phyloP scores from a whole-genome alignment of 2,797 vertebrate genomes.

The Sandelia bainsii region DNA sequence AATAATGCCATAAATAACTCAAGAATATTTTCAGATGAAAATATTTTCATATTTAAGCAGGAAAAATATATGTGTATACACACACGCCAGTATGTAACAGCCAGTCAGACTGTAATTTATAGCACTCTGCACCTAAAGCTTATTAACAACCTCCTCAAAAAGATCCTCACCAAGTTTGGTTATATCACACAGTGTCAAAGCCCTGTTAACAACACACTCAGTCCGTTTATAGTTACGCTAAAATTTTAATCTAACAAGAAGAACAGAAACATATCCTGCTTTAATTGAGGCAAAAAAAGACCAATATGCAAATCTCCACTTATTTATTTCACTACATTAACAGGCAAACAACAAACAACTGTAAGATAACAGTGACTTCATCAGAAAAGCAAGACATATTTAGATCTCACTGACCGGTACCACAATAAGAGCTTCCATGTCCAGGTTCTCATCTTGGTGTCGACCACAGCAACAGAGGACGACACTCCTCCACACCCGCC shows the following conservation, averaged over 20 bases:
- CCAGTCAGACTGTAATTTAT: background rate
- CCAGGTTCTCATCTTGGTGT: slow-evolving; percentile 48
- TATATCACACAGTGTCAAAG: slow-evolving; percentile 4
- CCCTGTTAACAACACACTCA: background rate
- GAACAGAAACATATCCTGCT: background rate
- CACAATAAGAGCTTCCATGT: slow-evolving; percentile 70
- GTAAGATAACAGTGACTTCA: background rate
- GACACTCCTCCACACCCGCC: slow-evolving; percentile 38
- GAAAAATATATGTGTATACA: too few relatives aligned
- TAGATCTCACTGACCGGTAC: slow-evolving; percentile 74
- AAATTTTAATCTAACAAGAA: background rate
- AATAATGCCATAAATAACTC: background rate
- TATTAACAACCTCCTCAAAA: background rate
- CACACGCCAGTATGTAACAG: too few relatives aligned
- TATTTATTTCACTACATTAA: background rate
- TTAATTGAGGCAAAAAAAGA: background rate
- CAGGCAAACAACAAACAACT: background rate
- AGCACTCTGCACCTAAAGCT: background rate
- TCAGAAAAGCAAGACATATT: background rate
- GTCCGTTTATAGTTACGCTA: too few relatives aligned
- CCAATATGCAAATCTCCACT: background rate
- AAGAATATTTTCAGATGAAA: slow-evolving; percentile 32
- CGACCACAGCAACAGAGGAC: slow-evolving; percentile 46
- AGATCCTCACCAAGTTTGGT: background rate
- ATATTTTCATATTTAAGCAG: background rate